Conservation (phyloP, 2,888 invertebrate genomes). For the Acleris laterana region DNA sequence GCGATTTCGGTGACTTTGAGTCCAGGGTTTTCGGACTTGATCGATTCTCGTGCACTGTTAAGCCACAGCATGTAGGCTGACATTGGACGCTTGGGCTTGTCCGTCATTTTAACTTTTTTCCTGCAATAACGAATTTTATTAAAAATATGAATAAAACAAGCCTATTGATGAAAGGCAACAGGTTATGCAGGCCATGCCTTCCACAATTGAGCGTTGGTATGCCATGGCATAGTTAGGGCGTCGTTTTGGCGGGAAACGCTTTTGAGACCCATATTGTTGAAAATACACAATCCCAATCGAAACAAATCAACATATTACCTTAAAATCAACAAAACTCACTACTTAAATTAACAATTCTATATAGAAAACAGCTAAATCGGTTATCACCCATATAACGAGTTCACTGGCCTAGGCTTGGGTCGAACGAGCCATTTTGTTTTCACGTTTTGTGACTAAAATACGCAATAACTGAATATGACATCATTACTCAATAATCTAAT, state of each 20-base stretch:
- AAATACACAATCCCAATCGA: slow-evolving; percentile 34
- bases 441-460: slow-evolving; percentile 81
- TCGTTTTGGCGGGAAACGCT: slow-evolving; percentile 83
- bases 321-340: slow-evolving; percentile 40
- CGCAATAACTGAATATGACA: slow-evolving; percentile 78
- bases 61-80: slow-evolving; percentile 98
- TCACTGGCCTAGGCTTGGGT: slow-evolving; percentile 82
- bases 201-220: slow-evolving; percentile 52
- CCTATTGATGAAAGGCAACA: slow-evolving; percentile 55
- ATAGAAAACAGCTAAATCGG: slow-evolving; percentile 50
- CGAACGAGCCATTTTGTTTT: slow-evolving; percentile 85
- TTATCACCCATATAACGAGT: slow-evolving; percentile 80
- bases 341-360: slow-evolving; percentile 27
- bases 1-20: slow-evolving; percentile 96
- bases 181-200: slow-evolving; percentile 62
- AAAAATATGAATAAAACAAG: slow-evolving; percentile 44
- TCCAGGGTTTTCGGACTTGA: slow-evolving; percentile 96
- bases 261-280: slow-evolving; percentile 47
- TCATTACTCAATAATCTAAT: slow-evolving; percentile 74
- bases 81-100: slow-evolving; percentile 96
- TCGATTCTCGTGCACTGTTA: slow-evolving; percentile 92
- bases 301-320: slow-evolving; percentile 26
- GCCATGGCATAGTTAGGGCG: slow-evolving; percentile 65
- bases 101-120: slow-evolving; percentile 89
- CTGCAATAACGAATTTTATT: slow-evolving; percentile 53